Base-by-base conservation (phyloP, 2,113 vertebrate genomes). In the Salvelinus sp. region DNA sequence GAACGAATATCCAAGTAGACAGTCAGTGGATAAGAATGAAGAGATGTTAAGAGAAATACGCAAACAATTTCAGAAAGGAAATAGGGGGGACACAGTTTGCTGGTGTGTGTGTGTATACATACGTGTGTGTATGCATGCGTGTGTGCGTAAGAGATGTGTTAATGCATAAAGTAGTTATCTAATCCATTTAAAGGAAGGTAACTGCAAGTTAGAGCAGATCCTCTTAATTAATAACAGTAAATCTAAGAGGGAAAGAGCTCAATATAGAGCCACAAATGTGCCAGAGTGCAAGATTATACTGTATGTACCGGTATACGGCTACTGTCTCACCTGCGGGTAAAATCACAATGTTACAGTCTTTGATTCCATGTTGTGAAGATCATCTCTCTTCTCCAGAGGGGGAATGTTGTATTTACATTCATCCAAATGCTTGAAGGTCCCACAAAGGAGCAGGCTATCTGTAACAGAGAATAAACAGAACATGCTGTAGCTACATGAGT, bases 261-360 rank as follows among this genome's bases (percentile, higher is more conserved):
- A 44, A 9, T 9, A 12, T 44, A 44, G 38, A 44, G 38, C 38
- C 38, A 44, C 38, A 10, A 44, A 44, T 44, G 38, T 44, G 9
- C 1, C 38, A 10, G 38, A 2, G 9, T 44, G 38, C 38, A 44
- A 44, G 38, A 44, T 44, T 44, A 9, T 44, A 12, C 38, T 12
- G 9, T 44, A 44, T 44, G 38, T 44, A 44, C 38, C 9, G 38
- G 38, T 44, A 44, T 44, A 10, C 9, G 9, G 38, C 9, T 12
- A 54, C 2, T n/a, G 10, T 2, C 28, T 90, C 85, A 96, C 95
- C 93, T 91, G 79, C 14, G 88, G 0, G 90, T 95, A 77, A 95
- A 96, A 44, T 92, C 88, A 76, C 95, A 96, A 81, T 95, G 95
- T 79, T 95, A 95, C 85, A 0, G 69, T 91, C 48, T 33, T 81